Base-by-base conservation (phyloP, 2,888 invertebrate genomes). In the Elysia crispata region DNA sequence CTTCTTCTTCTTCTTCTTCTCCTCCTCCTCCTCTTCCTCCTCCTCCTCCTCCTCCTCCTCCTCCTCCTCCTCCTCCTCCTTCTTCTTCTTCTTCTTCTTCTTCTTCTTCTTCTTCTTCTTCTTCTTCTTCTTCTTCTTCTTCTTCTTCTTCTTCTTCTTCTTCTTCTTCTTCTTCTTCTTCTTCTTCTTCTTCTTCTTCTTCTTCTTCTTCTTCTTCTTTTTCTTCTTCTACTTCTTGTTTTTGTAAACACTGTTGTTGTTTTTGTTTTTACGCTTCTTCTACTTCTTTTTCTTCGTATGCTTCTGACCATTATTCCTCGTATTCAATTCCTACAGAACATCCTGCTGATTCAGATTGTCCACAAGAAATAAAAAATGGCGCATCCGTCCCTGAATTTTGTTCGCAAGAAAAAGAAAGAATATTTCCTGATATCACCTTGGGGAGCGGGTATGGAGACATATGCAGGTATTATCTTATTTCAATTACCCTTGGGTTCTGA, bases 61-160 rank as follows among this genome's bases (percentile, higher is more conserved):
- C 62, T 57, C n/a, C 11, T 31, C 33, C 18, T 23, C 15, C 23
- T 23, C 13, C 11, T 30, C 15, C 18, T 41, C 15, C 18, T 23
- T 11, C 41, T 70, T 33, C 70, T 70, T 15, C 70, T 70, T 33
- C 41, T 70, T 33, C 70, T 70, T 33, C 33, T 33, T n/a, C 23
- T 13, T 41, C 23, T 20, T n/a, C 23, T 33, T 15, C 70, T 33
- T 33, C 70, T 33, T 33, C 70, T 33, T 33, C 70, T 33, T 15
- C 70, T 33, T 15, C 70, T 33, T 15, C 70, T 33, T 15, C 70
- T 33, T 15, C 70, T 33, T 33, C 70, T 33, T 33, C 70, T 33
- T 33, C 70, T 33, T 31, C 70, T 33, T 33, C 70, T 33, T 33
- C 70, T 33, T 33, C 70, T 33, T 33, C 70, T 33, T 25, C 41